These are phyloP conservation scores for Otus sunia DNA, from an alignment of 2,113 vertebrate species.

Conservation along the genomic window DNA sequence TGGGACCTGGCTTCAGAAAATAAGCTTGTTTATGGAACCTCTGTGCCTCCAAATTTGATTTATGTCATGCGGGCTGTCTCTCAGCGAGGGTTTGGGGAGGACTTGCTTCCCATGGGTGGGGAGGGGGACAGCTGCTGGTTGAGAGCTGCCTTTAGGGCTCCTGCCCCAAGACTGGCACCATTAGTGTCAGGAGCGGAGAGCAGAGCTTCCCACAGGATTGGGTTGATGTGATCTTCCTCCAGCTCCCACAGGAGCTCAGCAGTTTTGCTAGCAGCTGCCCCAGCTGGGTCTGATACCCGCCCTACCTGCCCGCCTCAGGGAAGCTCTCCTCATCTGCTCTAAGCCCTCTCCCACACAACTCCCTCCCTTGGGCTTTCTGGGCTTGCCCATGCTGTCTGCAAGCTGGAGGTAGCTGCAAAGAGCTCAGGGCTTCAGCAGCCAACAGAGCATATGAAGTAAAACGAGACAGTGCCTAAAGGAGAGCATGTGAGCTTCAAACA, in stretches of 20 bases:
- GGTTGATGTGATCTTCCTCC: neutral
- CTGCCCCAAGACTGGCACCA: neutral
- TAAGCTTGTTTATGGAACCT: conserved; percentile 62
- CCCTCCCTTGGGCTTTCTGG: neutral
- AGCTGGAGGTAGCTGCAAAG: neutral
- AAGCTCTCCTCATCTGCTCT: neutral
- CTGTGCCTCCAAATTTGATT: conserved; percentile 27
- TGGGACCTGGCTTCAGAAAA: conserved; percentile 48
- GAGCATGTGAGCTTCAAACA: neutral
- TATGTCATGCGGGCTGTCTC: neutral
- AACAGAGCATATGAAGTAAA: neutral
- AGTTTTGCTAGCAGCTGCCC: neutral
- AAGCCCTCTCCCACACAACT: neutral
- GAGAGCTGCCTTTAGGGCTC: neutral
- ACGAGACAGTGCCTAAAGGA: conserved; percentile 1
- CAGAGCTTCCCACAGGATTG: neutral
- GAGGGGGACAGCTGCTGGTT: neutral
- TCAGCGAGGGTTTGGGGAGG: neutral
- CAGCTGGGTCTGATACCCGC: neutral
- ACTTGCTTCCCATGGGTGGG: fast-evolving
- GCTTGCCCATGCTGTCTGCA: neutral
- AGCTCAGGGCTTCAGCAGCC: neutral
- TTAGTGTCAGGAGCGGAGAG: neutral
- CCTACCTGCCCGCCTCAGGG: too few species aligned
- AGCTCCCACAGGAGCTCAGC: neutral